Conservation (phyloP, 2,888 invertebrate species). For the Masnerella sp. region DNA sequence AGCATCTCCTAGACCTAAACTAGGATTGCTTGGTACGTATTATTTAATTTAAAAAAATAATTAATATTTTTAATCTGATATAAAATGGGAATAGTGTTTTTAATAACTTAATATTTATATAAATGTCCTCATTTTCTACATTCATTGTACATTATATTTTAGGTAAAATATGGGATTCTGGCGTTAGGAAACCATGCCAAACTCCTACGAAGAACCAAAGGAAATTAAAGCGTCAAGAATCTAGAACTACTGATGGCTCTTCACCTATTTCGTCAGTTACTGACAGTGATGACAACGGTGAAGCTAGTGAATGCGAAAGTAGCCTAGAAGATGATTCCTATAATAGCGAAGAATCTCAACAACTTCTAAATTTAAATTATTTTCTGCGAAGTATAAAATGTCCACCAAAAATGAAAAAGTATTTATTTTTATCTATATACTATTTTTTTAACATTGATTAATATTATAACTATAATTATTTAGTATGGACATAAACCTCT, state of each 20-base stretch:
- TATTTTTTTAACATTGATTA: too few species aligned
- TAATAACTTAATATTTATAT: slow-evolving; percentile 1
- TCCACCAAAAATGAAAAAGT: slow-evolving; percentile 66
- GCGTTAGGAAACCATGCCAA: slow-evolving; percentile 67
- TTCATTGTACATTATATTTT: too few species aligned
- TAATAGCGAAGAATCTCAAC: slow-evolving; percentile 72
- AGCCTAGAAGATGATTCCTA: slow-evolving; percentile 72
- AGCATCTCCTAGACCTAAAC: slow-evolving; percentile 81
- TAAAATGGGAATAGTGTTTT: too few species aligned
- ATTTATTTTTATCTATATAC: too few species aligned
- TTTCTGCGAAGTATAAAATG: slow-evolving; percentile 63
- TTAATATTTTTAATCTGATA: too few species aligned
- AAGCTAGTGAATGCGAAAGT: slow-evolving; percentile 67
- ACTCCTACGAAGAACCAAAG: slow-evolving; percentile 65
- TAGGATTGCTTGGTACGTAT: slow-evolving; percentile 81
- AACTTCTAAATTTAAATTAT: slow-evolving; percentile 61
- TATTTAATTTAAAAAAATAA: too few species aligned
- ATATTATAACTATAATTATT: slow-evolving; percentile 3
- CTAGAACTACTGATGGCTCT: slow-evolving; percentile 67
- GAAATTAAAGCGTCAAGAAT: slow-evolving; percentile 66
- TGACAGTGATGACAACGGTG: slow-evolving; percentile 72
- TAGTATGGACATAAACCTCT: background rate
- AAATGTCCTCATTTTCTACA: too few species aligned
- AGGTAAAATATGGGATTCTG: slow-evolving; percentile 75
- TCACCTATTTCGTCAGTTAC: slow-evolving; percentile 69